A percentile compares a stretch with the other conserved stretches of the same genome.
Evolutionary conservation across 2,888 invertebrate species (phyloP).

Genomic region (Oscheius sp.): DNA sequence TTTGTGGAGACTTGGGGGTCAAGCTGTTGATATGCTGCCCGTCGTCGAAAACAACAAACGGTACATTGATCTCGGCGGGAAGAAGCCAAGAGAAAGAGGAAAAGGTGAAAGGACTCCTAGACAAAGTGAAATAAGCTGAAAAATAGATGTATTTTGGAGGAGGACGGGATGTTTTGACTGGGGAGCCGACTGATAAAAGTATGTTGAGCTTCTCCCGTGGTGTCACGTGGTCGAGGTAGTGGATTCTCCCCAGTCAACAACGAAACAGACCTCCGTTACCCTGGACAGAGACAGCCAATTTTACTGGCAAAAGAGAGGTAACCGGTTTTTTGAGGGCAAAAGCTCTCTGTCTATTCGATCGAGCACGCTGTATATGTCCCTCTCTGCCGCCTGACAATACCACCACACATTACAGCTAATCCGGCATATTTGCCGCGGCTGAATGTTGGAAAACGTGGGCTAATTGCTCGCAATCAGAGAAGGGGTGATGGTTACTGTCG

Average conservation of each 20-base stretch:
- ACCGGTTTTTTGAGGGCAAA: constrained; percentile 10
- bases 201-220: constrained; percentile 21
- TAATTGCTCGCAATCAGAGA: constrained; percentile 28
- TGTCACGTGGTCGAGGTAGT: constrained; percentile 11
- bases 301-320: not conserved
- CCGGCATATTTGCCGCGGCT: constrained; percentile 14
- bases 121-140: too few relatives aligned
- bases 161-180: constrained; percentile 7
- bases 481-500: not conserved
- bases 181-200: constrained; percentile 23
- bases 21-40: not conserved
- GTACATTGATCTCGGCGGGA: not conserved
- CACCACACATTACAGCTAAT: constrained; percentile 33
- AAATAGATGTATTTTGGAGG: not conserved
- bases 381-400: constrained; percentile 22
- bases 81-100: not conserved
- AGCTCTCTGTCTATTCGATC: constrained; percentile 27
- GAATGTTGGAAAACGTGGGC: constrained; percentile 4
- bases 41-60: not conserved
- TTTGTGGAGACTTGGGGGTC: not conserved
- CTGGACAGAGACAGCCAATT: too few relatives aligned
- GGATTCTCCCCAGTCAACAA: not conserved
- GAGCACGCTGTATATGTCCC: constrained; percentile 2
- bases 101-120: not conserved
- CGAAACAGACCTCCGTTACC: not conserved